A percentile compares a stretch with the other conserved stretches of the same genome.
phyloP scores from a whole-genome alignment of 2,888 invertebrate species.

The Drosophila subquinaria region DNA sequence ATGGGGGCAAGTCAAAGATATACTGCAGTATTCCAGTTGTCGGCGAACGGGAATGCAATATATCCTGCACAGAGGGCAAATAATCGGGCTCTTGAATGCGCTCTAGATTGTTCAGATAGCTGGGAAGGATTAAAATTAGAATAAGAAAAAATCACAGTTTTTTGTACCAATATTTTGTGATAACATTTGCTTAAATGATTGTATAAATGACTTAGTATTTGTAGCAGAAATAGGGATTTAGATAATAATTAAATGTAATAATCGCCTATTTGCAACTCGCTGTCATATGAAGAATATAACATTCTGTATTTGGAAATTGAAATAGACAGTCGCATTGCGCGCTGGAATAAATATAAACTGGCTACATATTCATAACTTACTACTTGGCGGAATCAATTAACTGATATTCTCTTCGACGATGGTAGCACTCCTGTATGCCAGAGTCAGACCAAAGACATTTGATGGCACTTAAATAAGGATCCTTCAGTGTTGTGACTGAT shows the following conservation, averaged over 20 bases:
- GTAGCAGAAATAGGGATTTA: no score
- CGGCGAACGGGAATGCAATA: constrained; percentile 99
- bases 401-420: constrained; percentile 99
- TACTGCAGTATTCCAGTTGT: constrained; percentile 98
- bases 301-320: no score
- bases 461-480: constrained; percentile 98
- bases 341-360: no score
- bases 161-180: no score
- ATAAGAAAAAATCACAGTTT: no score
- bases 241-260: neutral
- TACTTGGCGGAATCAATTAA: constrained; percentile 99
- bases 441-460: constrained; percentile 97
- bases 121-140: constrained; percentile 35
- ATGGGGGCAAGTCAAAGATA: constrained; percentile 99
- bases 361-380: constrained; percentile 88
- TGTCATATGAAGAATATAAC: no score
- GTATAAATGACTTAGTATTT: no score
- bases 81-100: constrained; percentile 94
- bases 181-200: no score
- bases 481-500: constrained; percentile 98
- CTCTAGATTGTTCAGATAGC: constrained; percentile 88
- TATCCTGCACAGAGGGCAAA: constrained; percentile 99
- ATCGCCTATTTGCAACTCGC: no score
- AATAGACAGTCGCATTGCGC: no score
- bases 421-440: constrained; percentile 99